A percentile compares a stretch with the other conserved stretches of the same genome.
Conservation (phyloP, 2,113 vertebrate species). For the Anarrhichthys ocellatus region DNA sequence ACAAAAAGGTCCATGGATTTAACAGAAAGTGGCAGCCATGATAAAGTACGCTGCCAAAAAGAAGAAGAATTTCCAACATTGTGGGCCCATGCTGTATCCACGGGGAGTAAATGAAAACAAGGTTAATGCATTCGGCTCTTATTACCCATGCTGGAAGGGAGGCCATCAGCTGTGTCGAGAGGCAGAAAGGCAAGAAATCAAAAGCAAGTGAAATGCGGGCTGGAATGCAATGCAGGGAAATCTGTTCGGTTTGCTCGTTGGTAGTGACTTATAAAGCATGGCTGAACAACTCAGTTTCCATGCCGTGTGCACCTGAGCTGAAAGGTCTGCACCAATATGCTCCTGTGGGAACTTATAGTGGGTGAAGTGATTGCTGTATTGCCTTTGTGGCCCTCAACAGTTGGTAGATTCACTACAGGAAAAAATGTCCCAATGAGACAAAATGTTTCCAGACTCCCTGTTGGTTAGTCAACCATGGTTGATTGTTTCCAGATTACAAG, state of each 20-base stretch:
- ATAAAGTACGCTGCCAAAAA: conserved; percentile 68
- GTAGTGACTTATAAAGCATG: conserved; percentile 62
- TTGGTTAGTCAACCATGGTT: conserved; percentile 64
- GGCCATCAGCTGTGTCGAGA: conserved; percentile 73
- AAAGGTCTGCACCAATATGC: conserved; percentile 24
- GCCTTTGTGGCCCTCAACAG: conserved; percentile 37
- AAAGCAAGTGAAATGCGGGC: conserved; percentile 68
- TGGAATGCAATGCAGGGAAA: conserved; percentile 60
- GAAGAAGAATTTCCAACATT: conserved; percentile 65
- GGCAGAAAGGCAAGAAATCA: conserved; percentile 78
- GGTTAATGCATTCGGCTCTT: conserved; percentile 84
- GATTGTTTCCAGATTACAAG: conserved; percentile 76
- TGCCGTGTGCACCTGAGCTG: conserved; percentile 45
- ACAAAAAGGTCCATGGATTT: conserved; percentile 64
- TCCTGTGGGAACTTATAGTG: conserved; percentile 12
- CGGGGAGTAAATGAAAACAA: conserved; percentile 84
- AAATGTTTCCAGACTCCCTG: conserved; percentile 54
- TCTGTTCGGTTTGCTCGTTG: conserved; percentile 63
- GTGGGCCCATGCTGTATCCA: conserved; percentile 67
- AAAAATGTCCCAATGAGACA: conserved; percentile 49
- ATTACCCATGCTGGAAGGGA: conserved; percentile 79
- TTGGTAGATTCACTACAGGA: conserved; percentile 31
- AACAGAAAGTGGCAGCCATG: conserved; percentile 64
- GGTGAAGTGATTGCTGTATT: conserved; percentile 42
- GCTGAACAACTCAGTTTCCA: conserved; percentile 50